phyloP scores from a whole-genome alignment of 2,888 invertebrate species.

The Agelastica alni region DNA sequence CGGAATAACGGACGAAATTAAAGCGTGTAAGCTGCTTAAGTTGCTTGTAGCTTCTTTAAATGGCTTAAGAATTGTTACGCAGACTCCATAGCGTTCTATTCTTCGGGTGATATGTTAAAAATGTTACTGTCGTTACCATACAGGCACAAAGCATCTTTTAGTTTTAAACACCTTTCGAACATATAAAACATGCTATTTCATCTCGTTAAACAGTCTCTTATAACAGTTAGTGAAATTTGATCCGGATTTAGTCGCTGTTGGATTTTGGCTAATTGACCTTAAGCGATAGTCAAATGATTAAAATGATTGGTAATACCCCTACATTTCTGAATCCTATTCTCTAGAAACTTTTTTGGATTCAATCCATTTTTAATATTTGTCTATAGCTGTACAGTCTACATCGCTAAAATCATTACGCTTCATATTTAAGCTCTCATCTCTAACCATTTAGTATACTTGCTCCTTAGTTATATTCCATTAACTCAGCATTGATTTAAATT shows the following conservation, averaged over 20 bases:
- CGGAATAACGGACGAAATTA: constrained; percentile 8
- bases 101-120: constrained; percentile 4
- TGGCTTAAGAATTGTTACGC: constrained; percentile 1
- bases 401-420: too few species aligned
- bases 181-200: constrained; percentile 6
- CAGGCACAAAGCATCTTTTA: constrained; percentile 8
- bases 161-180: constrained; percentile 2
- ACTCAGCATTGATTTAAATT: too few species aligned
- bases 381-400: too few species aligned
- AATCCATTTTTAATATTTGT: constrained; percentile 2
- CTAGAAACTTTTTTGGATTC: constrained; percentile 1
- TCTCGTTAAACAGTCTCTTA: constrained; percentile 12
- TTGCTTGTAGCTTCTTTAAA: constrained; percentile 11
- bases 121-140: constrained; percentile 13
- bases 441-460: too few species aligned
- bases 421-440: too few species aligned
- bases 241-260: constrained; percentile 6
- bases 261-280: constrained; percentile 4
- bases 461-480: too few species aligned
- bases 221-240: constrained; percentile 7
- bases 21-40: constrained; percentile 3
- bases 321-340: constrained; percentile 1
- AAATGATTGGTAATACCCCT: constrained; percentile 4
- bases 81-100: constrained; percentile 11
- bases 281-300: constrained; percentile 4